phyloP scores from a whole-genome alignment of 2,797 vertebrate genomes.

The Crocidura indochinensis region DNA sequence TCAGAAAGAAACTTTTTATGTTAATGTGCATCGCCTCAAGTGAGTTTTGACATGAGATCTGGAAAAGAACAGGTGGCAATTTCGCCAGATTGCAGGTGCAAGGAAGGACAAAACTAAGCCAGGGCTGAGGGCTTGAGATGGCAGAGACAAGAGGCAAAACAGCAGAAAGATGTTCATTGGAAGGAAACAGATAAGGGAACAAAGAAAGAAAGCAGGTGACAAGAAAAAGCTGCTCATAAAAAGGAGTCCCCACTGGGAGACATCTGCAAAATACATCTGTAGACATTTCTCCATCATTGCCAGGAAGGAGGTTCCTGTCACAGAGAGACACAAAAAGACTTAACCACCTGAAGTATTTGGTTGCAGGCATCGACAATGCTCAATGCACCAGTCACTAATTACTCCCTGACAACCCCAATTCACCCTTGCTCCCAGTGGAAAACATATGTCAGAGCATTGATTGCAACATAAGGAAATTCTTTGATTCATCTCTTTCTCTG shows the following conservation, averaged over 20 bases:
- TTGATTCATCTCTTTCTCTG: conserved; percentile 69
- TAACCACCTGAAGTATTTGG: conserved; percentile 21
- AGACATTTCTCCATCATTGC: conserved; percentile 65
- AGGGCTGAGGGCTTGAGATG: conserved; percentile 14
- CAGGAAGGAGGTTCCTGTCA: conserved; percentile 55
- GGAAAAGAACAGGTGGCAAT: conserved; percentile 26
- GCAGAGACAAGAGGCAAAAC: conserved; percentile 14
- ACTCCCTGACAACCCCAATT: conserved; percentile 57
- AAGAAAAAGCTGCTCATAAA: conserved; percentile 35
- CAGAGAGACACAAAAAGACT: conserved; percentile 45
- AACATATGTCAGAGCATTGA: conserved; percentile 70
- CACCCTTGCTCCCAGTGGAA: neutral
- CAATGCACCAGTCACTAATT: conserved; percentile 61
- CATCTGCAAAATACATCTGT: conserved; percentile 81
- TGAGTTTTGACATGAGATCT: conserved; percentile 47
- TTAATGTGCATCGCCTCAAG: neutral
- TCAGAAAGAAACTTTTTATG: conserved; percentile 29
- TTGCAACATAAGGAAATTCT: conserved; percentile 54
- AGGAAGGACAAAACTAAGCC: conserved; percentile 18
- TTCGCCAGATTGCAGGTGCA: conserved; percentile 32
- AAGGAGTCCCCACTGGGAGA: conserved; percentile 48
- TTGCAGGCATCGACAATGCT: conserved; percentile 48
- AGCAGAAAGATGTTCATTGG: conserved; percentile 16
- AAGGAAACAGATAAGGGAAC: conserved; percentile 1
- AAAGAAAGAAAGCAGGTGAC: conserved; percentile 6